These are phyloP conservation scores for Brachypterus glaber DNA, from an alignment of 2,888 invertebrate genomes.

Conservation along the genomic window DNA sequence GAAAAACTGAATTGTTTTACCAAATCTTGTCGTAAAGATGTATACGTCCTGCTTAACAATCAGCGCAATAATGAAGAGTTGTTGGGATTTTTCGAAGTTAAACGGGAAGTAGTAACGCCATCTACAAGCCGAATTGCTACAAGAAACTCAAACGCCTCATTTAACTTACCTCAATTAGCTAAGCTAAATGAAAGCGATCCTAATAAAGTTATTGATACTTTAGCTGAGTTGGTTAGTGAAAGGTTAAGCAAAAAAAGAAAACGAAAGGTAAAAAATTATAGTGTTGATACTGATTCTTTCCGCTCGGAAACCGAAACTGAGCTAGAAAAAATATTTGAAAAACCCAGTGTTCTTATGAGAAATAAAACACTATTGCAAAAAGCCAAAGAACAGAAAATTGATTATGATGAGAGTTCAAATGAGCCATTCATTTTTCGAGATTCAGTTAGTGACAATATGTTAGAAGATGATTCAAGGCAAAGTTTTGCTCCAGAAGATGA, in stretches of 20 bases:
- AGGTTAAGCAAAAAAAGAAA: no score
- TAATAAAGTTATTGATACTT: slow-evolving; percentile 18
- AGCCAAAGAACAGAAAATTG: no score
- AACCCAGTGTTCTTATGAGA: slow-evolving; percentile 16
- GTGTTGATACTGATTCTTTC: slow-evolving; percentile 14
- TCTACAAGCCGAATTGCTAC: slow-evolving; percentile 11
- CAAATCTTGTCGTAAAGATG: slow-evolving; percentile 6
- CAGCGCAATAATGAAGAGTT: slow-evolving; percentile 14
- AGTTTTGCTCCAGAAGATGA: no score
- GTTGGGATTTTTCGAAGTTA: slow-evolving; percentile 22
- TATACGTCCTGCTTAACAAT: slow-evolving; percentile 16
- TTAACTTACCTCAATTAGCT: slow-evolving; percentile 4
- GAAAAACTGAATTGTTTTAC: slow-evolving; percentile 16
- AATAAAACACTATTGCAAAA: slow-evolving; percentile 21
- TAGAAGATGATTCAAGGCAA: no score
- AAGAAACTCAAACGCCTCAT: slow-evolving; percentile 1
- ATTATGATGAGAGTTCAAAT: no score
- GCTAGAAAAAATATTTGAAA: slow-evolving; percentile 18
- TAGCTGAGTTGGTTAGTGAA: slow-evolving; percentile 20
- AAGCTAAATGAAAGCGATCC: slow-evolving; percentile 8
- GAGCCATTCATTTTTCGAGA: no score
- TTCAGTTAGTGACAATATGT: no score
- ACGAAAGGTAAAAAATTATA: no score
- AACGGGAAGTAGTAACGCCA: slow-evolving; percentile 18
- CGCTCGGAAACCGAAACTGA: slow-evolving; percentile 22